Base-by-base conservation (phyloP, 2,113 vertebrate species). In the Leucosticte australis region DNA sequence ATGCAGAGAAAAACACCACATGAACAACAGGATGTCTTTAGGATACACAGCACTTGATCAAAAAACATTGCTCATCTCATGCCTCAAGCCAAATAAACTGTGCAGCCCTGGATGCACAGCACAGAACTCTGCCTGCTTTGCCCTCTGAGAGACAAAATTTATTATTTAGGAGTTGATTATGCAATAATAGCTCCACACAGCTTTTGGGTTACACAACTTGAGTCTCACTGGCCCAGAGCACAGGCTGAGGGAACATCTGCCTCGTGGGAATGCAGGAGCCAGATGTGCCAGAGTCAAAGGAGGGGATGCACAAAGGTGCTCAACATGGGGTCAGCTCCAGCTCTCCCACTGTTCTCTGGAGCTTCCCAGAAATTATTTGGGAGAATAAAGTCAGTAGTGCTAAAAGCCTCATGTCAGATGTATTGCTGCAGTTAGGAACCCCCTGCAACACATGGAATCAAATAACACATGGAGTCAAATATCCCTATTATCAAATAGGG, bases 401-500 rank as follows among this genome's bases (percentile, higher is more conserved):
- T 59, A 39, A 81, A 74, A 93, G 77, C 11, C 44, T 56, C 0
- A 0, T 5, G 5, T 19, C n/a, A 80, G 59, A 44, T 10, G 11
- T 22, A 44, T 30, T 59, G 19, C 52, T 87, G 65, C 28, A 31
- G 35, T 44, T 37, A 46, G 39, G 47, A 84, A 31, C 1, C 1
- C 9, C 9, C 83, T 50, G 41, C n/a, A 65, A 65, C 31, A 30
- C 35, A 46, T 10, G 6, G 6, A 80, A 47, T 52, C 26, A 55
- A 92, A 52, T 33, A n/a, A 77, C n/a, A 30, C 26, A 37, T 9
- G 5, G 6, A 77, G 65, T 47, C 23, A 56, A 90, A 52, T 39
- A n/a, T 35, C 7, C 15, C 57, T 17, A 11, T 26, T 17, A 70
- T 0, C 0, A 55, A 42, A 60, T 0, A 19, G 26, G 15, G 44